Conservation (phyloP, 2,888 invertebrate species). For the Papilio protenor region DNA sequence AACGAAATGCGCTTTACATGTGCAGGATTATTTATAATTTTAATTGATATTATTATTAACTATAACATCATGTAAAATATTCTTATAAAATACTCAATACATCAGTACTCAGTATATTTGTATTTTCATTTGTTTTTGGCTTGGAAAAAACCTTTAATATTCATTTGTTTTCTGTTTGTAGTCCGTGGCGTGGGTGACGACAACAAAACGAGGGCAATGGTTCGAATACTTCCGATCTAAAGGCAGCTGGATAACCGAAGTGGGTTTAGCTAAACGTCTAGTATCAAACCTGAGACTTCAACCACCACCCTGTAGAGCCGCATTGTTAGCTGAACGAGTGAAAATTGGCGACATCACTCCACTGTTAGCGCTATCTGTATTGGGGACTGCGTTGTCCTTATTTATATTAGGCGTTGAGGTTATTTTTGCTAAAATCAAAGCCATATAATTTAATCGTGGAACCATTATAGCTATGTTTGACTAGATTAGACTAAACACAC, state of each 20-base stretch:
- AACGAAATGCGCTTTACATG: too few relatives aligned
- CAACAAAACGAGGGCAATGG: conserved; percentile 65
- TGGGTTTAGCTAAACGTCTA: conserved; percentile 62
- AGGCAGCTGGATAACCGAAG: conserved; percentile 67
- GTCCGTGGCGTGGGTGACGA: conserved; percentile 63
- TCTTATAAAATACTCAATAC: background rate
- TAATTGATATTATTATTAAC: too few relatives aligned
- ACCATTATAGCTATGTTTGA: background rate
- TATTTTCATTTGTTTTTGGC: background rate
- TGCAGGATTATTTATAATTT: too few relatives aligned
- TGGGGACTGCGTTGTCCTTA: conserved; percentile 60
- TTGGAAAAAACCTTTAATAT: background rate
- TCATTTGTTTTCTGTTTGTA: conserved; percentile 47
- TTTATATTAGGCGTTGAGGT: conserved; percentile 62
- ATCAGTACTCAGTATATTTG: background rate
- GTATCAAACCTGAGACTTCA: conserved; percentile 55
- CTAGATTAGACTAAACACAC: background rate
- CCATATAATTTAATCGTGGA: background rate
- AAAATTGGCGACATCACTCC: conserved; percentile 68
- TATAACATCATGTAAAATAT: background rate
- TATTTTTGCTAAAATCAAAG: conserved; percentile 53
- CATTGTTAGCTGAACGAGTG: conserved; percentile 71
- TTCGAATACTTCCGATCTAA: conserved; percentile 58
- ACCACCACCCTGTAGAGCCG: conserved; percentile 67
- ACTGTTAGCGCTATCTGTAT: conserved; percentile 55